Evolutionary conservation across 2,797 vertebrate genomes (phyloP).

Genomic region (Clamator glandarius): DNA sequence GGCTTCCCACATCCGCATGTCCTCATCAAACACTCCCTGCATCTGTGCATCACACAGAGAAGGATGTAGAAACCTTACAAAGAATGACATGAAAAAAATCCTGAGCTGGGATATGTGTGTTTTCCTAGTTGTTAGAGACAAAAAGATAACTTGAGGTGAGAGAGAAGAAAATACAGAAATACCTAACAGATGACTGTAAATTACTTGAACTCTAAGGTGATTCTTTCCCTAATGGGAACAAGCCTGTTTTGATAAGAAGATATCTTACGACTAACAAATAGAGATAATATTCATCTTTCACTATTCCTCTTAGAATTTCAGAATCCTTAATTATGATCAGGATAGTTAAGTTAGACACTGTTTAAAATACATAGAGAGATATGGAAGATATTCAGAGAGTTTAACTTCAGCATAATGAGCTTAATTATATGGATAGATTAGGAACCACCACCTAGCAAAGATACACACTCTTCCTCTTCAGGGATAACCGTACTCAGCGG

Average conservation of each 20-base stretch:
- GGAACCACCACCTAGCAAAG: not conserved
- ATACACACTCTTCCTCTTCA: rapidly evolving
- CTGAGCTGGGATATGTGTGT: not conserved
- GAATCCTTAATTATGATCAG: not conserved
- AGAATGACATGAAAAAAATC: not conserved
- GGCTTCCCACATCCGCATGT: not conserved
- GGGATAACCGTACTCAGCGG: not conserved
- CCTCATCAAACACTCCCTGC: not conserved
- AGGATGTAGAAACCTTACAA: not conserved
- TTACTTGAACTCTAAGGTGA: not conserved
- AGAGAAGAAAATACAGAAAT: not conserved
- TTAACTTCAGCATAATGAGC: not conserved
- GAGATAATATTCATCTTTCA: not conserved
- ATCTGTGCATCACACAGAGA: not conserved
- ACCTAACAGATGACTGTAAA: not conserved
- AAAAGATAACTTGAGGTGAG: not conserved
- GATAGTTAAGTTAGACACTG: not conserved
- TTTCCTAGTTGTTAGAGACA: not conserved
- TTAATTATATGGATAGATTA: not conserved
- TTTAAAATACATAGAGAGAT: not conserved
- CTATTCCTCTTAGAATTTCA: not conserved
- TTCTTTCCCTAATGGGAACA: not conserved
- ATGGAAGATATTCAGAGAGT: not conserved
- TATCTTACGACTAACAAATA: not conserved
- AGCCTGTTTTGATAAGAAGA: not conserved